These are phyloP conservation scores for Bucorvus abyssinicus DNA, from an alignment of 2,797 vertebrate genomes.

Conservation along the genomic window DNA sequence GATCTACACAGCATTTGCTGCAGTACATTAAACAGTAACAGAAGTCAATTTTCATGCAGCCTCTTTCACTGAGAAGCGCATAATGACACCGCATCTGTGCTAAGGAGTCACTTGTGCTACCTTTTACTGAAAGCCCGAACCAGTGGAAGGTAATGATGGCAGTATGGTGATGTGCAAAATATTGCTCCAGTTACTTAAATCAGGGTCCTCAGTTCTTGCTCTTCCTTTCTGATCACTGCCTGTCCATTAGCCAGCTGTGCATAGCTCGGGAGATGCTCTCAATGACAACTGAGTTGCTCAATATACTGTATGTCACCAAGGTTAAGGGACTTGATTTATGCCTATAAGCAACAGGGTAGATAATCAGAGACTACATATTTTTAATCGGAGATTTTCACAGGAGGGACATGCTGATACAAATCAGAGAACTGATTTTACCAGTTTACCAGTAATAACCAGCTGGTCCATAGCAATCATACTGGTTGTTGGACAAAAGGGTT, in stretches of 20 bases:
- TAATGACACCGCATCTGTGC: background rate
- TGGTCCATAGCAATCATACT: background rate
- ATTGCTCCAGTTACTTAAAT: background rate
- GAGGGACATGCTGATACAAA: background rate
- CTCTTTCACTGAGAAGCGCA: background rate
- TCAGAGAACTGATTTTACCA: background rate
- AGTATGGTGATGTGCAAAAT: background rate
- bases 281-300: accelerated
- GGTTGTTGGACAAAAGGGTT: background rate
- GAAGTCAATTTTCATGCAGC: slow-evolving; percentile 3
- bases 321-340: background rate
- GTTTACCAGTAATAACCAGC: background rate
- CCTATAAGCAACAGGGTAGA: background rate
- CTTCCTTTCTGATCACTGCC: background rate
- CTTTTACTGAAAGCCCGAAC: background rate
- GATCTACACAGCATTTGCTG: background rate
- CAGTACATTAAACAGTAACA: slow-evolving; percentile 13
- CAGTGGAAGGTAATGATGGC: background rate
- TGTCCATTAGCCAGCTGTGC: background rate
- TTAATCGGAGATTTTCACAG: background rate
- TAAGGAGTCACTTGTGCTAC: background rate
- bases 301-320: background rate
- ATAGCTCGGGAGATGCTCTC: background rate
- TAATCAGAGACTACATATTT: background rate
- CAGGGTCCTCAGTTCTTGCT: background rate